Evolutionary conservation across 2,797 vertebrate genomes (phyloP).

Genomic region (Garrulus glandarius): DNA sequence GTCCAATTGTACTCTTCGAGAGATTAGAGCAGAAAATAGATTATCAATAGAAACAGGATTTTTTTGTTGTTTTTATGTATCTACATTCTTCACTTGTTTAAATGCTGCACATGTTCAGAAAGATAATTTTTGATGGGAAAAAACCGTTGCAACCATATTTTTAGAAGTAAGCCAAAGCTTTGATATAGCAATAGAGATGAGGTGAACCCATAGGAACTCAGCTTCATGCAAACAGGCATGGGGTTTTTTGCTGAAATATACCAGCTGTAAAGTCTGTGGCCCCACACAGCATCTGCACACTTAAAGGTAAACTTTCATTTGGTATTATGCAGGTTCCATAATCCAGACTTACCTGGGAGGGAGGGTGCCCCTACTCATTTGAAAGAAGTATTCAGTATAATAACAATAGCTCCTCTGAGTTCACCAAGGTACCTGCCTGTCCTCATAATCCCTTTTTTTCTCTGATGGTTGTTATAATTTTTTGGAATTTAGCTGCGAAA

Average conservation of each 20-base stretch:
- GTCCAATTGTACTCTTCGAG: background rate
- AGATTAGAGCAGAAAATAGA: background rate
- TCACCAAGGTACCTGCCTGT: background rate
- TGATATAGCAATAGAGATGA: fast-evolving
- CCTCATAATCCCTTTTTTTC: background rate
- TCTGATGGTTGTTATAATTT: background rate
- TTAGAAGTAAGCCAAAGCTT: background rate
- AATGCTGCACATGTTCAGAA: background rate
- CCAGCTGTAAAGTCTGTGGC: background rate
- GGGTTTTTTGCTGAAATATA: background rate
- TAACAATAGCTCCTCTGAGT: background rate
- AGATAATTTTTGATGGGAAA: background rate
- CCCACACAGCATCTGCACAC: background rate
- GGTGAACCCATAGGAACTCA: background rate
- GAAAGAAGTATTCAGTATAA: background rate
- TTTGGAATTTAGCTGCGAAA: background rate
- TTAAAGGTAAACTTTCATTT: background rate
- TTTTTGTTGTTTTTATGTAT: background rate
- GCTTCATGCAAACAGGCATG: background rate
- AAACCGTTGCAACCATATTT: background rate
- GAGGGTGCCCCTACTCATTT: background rate
- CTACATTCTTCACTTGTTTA: background rate
- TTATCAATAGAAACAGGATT: background rate
- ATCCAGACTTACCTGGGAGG: background rate
- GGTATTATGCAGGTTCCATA: background rate